Base-by-base conservation (phyloP, 2,797 vertebrate species). In the Trachurus trachurus region DNA sequence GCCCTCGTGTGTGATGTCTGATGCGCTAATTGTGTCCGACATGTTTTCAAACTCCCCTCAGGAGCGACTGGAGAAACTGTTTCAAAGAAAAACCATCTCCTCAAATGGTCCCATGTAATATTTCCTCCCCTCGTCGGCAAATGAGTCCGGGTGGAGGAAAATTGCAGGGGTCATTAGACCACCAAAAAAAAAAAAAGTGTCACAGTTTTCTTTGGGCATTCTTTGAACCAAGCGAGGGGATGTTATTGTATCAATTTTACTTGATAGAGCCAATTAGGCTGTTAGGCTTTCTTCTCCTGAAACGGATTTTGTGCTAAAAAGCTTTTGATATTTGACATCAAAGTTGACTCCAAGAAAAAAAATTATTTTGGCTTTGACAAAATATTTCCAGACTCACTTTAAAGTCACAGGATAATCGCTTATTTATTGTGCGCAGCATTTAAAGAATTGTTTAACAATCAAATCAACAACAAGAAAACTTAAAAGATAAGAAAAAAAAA, bases 171-270 rank as follows among this genome's bases (percentile, higher is more conserved):
- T 93, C 92, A 94, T 91, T 93, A 87, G 76, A 74, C 42, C 26
- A 10, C 45, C 45, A 65, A 70, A 87, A 77, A 80, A 34, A 65
- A 71, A 78, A 57, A 80, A 80, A 86, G 84, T 86, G 80, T 86
- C 74, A 83, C 62, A 83, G 86, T 91, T 93, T 93, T 92, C 91
- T 93, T 90, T 88, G 76, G 80, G 68, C 68, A 86, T 78, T 84
- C 86, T 88, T 88, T 91, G 74, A 85, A 89, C 80, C 71, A 60
- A 77, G 80, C 77, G 57, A 86, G 60, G 59, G 92, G 92, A 94
- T 94, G 93, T 95, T 95, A 93, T 93, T 93, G 82, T 92, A 93
- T 91, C 93, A 90, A 89, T 94, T 93, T 91, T 58, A 89, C 88
- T 79, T 90, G 87, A 93, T 93, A 82, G 86, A 85, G 50, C 88